Percentiles rank a stretch among this genome's conserved stretches.
Evolutionary conservation across 2,797 vertebrate species (phyloP).

Genomic region (Muraenolepis orangiensis): DNA sequence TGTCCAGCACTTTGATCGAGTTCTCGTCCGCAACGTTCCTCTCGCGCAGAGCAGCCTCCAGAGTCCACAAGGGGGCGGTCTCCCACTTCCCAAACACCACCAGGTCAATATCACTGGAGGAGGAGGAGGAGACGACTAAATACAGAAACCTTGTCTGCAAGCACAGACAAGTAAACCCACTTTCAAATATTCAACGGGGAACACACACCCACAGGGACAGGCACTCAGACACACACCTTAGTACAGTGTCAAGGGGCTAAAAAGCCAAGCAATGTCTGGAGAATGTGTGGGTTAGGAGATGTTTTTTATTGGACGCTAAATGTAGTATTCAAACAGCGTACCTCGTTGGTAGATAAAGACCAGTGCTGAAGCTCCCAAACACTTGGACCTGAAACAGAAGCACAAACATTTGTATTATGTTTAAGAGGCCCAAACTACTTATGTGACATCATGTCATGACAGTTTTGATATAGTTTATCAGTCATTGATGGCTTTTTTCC

Average conservation of each 20-base stretch:
- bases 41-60: conserved; percentile 93
- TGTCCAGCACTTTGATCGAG: conserved; percentile 96
- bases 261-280: too few species aligned
- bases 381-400: conserved; percentile 86
- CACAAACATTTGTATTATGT: conserved; percentile 34
- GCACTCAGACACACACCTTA: neutral
- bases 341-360: conserved; percentile 98
- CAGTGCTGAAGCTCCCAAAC: conserved; percentile 99
- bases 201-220: neutral
- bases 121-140: neutral
- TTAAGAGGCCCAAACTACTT: neutral
- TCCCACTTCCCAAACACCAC: conserved; percentile 99
- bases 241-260: too few species aligned
- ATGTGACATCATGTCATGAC: too few species aligned
- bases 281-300: too few species aligned
- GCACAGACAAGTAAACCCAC: neutral
- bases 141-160: neutral
- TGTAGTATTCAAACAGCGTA: conserved; percentile 61
- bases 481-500: neutral
- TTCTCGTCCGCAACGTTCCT: conserved; percentile 93
- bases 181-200: neutral
- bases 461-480: too few species aligned
- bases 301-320: neutral
- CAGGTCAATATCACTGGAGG: conserved; percentile 90
- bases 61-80: conserved; percentile 94